Base-by-base conservation (phyloP, 2,113 vertebrate species). In the Corythornis madagascariensis region DNA sequence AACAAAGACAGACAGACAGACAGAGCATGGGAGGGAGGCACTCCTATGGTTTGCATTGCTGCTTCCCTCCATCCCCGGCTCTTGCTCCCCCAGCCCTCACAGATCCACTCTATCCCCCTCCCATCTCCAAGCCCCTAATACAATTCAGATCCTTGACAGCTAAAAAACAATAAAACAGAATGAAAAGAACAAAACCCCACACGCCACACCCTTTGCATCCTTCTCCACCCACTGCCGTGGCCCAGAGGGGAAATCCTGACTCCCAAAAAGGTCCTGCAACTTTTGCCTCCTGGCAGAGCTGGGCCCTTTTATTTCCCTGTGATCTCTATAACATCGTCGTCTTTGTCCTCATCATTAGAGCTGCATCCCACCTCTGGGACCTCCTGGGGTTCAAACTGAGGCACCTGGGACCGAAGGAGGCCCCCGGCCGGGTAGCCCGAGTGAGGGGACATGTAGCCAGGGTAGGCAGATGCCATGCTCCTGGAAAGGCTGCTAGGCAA, bases 241-340 rank as follows among this genome's bases (percentile, higher is more conserved):
- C 95, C 92, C 92, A 88, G 91, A 92, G 90, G 93, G 89, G 91
- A 91, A 94, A 96, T 95, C 93, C 94, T 95, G 96, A 89, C 93
- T 95, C 94, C 95, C 90, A 95, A 64, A 95, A 90, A 95, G 94
- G 92, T 97, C 93, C 96, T 90, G 92, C 91, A 92, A 93, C 69
- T 92, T 89, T 89, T 87, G 91, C 83, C 96, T 97, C 83, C 89
- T 50, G 80, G 91, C 61, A 0, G 85, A 94, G 93, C 71, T 64
- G 92, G 74, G 89, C 91, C 85, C 77, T 67, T 59, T 97, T 98
- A 99, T 94, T 99, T 98, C 97, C 99, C 99, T 65, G 98, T 99
- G 95, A 99, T 99, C 97, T 99, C 99, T 90, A 99, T 99, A 72
- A 99, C 99, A 61, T 99, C 99, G 21, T 99, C 99, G 19, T 99